These are phyloP conservation scores for Chaetops frenatus DNA, from an alignment of 2,113 vertebrate species.

Conservation along the genomic window DNA sequence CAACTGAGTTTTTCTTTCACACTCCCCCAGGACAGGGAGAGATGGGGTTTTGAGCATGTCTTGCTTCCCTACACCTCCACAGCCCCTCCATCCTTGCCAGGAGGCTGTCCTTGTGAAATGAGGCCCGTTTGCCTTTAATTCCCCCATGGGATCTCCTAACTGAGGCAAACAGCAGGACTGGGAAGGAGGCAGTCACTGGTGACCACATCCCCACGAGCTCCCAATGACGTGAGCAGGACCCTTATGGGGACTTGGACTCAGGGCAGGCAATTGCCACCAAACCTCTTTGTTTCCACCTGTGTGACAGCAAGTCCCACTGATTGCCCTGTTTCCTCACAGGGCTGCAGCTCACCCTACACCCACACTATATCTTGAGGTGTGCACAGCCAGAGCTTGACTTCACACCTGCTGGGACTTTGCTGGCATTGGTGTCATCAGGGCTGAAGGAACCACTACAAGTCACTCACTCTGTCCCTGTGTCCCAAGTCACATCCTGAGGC, in stretches of 20 bases:
- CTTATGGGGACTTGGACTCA: accelerated
- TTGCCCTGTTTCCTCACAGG: background rate
- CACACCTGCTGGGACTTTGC: background rate
- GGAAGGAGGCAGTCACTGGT: background rate
- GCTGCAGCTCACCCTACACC: background rate
- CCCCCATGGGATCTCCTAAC: background rate
- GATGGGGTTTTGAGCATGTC: background rate
- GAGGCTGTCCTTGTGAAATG: background rate
- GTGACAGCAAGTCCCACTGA: background rate
- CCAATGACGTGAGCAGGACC: accelerated
- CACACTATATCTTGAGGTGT: accelerated
- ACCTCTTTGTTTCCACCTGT: background rate
- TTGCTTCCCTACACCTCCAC: background rate
- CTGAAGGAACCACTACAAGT: background rate
- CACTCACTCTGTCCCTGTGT: background rate
- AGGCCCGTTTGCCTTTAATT: background rate
- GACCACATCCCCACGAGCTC: accelerated
- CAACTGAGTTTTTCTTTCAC: background rate
- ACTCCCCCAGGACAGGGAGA: background rate
- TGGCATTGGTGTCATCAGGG: background rate
- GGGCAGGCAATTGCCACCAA: background rate
- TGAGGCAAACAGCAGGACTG: background rate
- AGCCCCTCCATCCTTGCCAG: background rate
- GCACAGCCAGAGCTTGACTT: background rate
- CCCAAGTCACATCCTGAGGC: background rate